Base-by-base conservation (phyloP, 2,888 invertebrate species). In the Hypomecis atomaria region DNA sequence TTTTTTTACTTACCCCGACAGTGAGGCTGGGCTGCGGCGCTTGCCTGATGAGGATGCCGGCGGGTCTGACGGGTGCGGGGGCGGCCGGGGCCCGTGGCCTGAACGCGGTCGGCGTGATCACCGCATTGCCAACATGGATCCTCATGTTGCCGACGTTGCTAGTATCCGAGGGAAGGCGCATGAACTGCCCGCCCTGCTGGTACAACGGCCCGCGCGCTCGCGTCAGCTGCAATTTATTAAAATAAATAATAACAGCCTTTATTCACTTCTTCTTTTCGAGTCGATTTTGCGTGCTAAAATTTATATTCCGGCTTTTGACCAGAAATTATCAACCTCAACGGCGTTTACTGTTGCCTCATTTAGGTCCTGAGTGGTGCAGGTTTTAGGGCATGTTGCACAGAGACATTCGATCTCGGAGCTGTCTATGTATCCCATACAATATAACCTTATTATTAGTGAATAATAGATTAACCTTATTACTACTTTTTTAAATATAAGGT, bases 61-160 rank as follows among this genome's bases (percentile, higher is more conserved):
- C 36, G 7, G 65, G 63, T 23, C 23, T 23, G 23, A 23, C 23
- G 5, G 65, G 59, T 9, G 11, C 8, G 5, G 47, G 10, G 5
- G 5, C 36, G 13, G 47, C 36, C 9, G 59, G 53, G 3, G 34
- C 33, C 2, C 64, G 62, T 4, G 62, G 84, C 74, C 3, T 83
- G 77, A 34, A 67, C 58, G 6, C 73, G 62, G 5, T 78, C 0
- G 82, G 73, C 4, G 81, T 73, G 38, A 78, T 23, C 23, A 23
- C 68, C 91, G 89, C 68, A 82, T 90, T 70, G 76, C 86, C 7
- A 88, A 83, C 58, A 88, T 79, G 71, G 71, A 86, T 10, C 1
- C 52, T 72, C 62, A 68, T 62, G 69, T 73, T 11, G 6, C 54
- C 45, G 42, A 65, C 42, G 40, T 50, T 50, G 44, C 38, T 61